These are phyloP conservation scores for Eristalis tenax DNA, from an alignment of 2,888 invertebrate genomes.

Conservation along the genomic window DNA sequence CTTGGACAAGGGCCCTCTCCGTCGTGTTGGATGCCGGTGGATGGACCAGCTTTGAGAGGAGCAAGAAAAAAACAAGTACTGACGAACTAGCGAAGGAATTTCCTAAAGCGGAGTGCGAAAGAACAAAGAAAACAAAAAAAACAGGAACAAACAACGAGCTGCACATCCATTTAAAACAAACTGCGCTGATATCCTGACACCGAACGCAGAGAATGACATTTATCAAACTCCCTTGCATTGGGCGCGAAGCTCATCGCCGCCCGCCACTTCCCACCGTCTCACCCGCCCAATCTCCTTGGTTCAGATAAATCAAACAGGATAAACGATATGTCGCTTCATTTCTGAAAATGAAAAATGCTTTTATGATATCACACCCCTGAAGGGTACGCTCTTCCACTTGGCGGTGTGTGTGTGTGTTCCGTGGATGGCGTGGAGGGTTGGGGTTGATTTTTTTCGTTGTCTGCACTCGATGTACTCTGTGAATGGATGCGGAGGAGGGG, in stretches of 20 bases:
- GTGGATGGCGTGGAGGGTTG: background rate
- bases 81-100: background rate
- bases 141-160: constrained; percentile 11
- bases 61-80: background rate
- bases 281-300: constrained; percentile 72
- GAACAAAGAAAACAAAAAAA: background rate
- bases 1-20: constrained; percentile 50
- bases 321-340: constrained; percentile 78
- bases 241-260: constrained; percentile 37
- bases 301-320: constrained; percentile 78
- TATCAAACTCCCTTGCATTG: constrained; percentile 70
- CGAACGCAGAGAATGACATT: constrained; percentile 73
- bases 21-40: constrained; percentile 1
- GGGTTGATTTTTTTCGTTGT: constrained; percentile 7
- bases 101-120: background rate
- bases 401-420: background rate
- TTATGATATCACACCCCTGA: constrained; percentile 75
- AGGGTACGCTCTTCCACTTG: constrained; percentile 38
- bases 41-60: background rate
- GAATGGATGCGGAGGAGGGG: background rate
- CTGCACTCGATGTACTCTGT: constrained; percentile 33
- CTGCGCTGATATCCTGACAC: constrained; percentile 73
- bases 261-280: background rate
- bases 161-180: constrained; percentile 71
- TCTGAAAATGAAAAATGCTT: constrained; percentile 78